Conservation (phyloP, 2,113 vertebrate genomes). For the Paedocypris sp. region DNA sequence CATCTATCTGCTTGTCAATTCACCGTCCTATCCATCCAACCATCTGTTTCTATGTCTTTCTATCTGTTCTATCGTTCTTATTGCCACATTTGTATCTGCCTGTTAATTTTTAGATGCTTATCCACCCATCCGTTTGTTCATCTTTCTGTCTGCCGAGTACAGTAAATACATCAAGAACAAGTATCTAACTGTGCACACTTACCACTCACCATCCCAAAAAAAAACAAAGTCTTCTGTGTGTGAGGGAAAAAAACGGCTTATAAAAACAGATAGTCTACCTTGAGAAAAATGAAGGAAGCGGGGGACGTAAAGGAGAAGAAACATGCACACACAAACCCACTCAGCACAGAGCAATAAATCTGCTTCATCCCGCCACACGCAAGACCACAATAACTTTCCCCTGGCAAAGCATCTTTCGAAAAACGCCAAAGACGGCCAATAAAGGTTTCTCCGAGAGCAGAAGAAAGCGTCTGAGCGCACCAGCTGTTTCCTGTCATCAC, state of each 20-base stretch:
- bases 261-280: too few species aligned
- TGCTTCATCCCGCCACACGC: not conserved
- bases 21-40: too few species aligned
- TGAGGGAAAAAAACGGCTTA: too few species aligned
- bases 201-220: not conserved
- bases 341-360: not conserved
- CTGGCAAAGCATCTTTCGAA: not conserved
- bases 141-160: not conserved
- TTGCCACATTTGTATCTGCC: too few species aligned
- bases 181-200: not conserved
- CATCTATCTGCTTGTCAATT: too few species aligned
- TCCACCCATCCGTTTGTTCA: too few species aligned
- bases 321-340: not conserved
- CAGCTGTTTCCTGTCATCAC: conserved; percentile 17
- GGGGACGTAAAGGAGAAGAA: conserved; percentile 18
- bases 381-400: not conserved
- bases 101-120: too few species aligned
- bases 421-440: not conserved
- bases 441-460: conserved; percentile 29
- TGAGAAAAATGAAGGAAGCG: too few species aligned
- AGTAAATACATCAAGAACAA: not conserved
- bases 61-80: too few species aligned
- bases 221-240: conserved; percentile 10
- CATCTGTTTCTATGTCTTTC: too few species aligned
- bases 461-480: conserved; percentile 17